Evolutionary conservation across 2,113 vertebrate species (phyloP).

Genomic region (Halichoerus grypus): DNA sequence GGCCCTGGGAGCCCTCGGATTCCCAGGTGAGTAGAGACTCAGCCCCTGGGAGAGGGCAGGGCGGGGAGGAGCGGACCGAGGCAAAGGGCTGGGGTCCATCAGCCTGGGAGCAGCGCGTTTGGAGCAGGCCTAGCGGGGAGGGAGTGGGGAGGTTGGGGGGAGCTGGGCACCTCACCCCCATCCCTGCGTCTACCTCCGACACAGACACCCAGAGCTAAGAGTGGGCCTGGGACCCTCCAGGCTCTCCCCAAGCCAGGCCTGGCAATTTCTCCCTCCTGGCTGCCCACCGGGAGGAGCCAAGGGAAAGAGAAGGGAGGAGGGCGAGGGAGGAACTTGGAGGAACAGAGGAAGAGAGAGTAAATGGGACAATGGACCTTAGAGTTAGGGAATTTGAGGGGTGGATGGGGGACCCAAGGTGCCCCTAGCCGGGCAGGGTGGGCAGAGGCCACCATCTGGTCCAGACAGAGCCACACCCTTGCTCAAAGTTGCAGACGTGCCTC

Average conservation of each 20-base stretch:
- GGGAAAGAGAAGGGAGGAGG: background rate
- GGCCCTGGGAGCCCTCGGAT: slow-evolving; percentile 78
- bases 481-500: background rate
- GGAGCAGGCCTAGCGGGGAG: background rate
- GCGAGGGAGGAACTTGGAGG: too few species aligned
- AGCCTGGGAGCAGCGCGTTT: too few species aligned
- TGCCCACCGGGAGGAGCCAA: background rate
- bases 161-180: too few species aligned
- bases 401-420: background rate
- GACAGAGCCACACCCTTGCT: background rate
- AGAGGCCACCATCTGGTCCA: background rate
- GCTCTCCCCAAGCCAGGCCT: background rate
- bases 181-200: background rate
- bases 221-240: background rate
- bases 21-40: slow-evolving; percentile 47
- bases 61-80: background rate
- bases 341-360: background rate
- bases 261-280: background rate
- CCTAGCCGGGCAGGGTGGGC: background rate
- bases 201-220: background rate
- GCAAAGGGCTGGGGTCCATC: background rate
- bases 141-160: background rate
- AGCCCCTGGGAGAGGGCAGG: background rate
- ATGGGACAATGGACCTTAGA: too few species aligned
- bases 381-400: background rate